Evolutionary conservation across 1,140 invertebrate genomes (phyloP).

Genomic region (Heterodera carotae): DNA sequence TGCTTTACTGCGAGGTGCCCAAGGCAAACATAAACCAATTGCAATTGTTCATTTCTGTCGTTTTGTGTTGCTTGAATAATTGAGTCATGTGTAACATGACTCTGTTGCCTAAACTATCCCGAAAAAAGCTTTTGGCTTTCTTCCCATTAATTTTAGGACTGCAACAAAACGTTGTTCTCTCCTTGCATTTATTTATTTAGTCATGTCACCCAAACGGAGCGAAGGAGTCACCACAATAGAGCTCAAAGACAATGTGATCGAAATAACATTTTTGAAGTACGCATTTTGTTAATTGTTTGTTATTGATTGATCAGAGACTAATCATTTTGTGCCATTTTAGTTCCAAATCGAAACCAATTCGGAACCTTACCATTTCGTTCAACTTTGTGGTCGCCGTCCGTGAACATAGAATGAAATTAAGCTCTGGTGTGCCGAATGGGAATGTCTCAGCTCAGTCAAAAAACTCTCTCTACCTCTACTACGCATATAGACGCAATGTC

Average conservation of each 20-base stretch:
- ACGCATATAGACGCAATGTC: constrained; percentile 46
- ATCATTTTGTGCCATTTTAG: constrained; percentile 13
- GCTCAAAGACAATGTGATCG: neutral
- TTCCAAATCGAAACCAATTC: constrained; percentile 19
- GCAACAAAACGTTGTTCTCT: too few species aligned
- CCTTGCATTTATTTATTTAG: too few species aligned
- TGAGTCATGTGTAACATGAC: too few species aligned
- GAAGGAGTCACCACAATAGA: neutral
- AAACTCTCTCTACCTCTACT: constrained; percentile 52
- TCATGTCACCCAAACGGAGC: too few species aligned
- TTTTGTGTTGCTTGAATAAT: too few species aligned
- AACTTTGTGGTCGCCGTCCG: constrained; percentile 26
- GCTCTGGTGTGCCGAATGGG: constrained; percentile 6
- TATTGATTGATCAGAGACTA: neutral
- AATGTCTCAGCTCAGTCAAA: neutral
- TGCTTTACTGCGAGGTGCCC: too few species aligned
- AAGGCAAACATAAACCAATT: too few species aligned
- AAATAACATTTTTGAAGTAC: constrained; percentile 8
- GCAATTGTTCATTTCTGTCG: too few species aligned
- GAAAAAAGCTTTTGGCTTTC: too few species aligned
- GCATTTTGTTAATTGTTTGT: neutral
- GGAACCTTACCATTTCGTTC: constrained; percentile 11
- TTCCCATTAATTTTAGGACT: too few species aligned
- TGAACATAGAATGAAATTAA: constrained; percentile 13
- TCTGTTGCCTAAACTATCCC: too few species aligned